Percentiles rank a stretch among this genome's conserved stretches.
These are phyloP conservation scores for Tor tambroides DNA, from an alignment of 2,113 vertebrate species.

Conservation along the genomic window DNA sequence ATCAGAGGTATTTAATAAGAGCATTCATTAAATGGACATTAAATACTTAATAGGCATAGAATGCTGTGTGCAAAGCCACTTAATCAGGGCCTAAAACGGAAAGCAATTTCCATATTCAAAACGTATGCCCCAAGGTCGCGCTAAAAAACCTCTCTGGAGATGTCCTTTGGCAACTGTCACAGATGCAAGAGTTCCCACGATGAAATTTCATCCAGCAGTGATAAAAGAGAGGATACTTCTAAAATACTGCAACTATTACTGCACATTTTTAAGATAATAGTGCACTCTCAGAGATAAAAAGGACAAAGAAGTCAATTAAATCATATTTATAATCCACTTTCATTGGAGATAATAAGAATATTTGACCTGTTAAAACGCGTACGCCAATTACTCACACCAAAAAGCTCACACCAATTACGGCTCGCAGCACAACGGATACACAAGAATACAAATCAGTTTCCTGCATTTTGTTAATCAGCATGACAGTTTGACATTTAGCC, in stretches of 20 bases:
- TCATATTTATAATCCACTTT: neutral
- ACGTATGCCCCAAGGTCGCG: constrained; percentile 47
- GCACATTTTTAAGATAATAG: neutral
- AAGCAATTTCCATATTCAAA: constrained; percentile 55
- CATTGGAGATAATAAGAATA: neutral
- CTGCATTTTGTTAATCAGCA: neutral
- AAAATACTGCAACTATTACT: neutral
- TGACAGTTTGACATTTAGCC: constrained; percentile 28
- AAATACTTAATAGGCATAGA: constrained; percentile 56
- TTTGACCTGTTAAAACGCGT: neutral
- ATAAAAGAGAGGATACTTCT: neutral
- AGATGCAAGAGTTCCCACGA: neutral
- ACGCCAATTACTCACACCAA: neutral
- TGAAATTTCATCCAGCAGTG: neutral
- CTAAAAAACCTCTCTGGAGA: constrained; percentile 25
- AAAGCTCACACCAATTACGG: constrained; percentile 17
- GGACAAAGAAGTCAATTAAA: neutral
- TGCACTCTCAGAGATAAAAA: neutral
- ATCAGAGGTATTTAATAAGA: constrained; percentile 57
- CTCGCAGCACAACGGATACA: neutral
- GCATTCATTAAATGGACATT: constrained; percentile 54
- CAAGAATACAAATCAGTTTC: constrained; percentile 1
- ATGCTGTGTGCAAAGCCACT: constrained; percentile 47
- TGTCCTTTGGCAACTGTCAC: constrained; percentile 31
- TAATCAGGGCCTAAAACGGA: constrained; percentile 50